Evolutionary conservation across 2,797 vertebrate species (phyloP).

Genomic region (Crenichthys baileyi): DNA sequence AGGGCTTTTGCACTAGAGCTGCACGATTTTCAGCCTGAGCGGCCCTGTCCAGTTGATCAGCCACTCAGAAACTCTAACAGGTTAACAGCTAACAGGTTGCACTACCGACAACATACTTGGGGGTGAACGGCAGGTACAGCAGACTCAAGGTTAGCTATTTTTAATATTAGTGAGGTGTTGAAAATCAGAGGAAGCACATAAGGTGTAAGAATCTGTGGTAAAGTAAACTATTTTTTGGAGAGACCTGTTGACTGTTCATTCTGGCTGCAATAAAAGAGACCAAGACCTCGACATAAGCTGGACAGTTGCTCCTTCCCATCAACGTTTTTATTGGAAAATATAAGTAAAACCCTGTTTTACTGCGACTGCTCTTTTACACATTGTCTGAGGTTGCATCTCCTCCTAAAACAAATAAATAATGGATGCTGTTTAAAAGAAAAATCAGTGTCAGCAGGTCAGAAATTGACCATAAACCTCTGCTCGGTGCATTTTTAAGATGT

Average conservation of each 20-base stretch:
- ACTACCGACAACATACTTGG: background rate
- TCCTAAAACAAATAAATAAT: constrained; percentile 1
- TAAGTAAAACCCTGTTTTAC: background rate
- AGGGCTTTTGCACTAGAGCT: background rate
- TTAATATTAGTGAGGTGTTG: no score
- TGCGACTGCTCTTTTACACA: background rate
- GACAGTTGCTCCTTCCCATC: background rate
- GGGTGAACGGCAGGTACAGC: background rate
- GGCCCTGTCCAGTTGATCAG: background rate
- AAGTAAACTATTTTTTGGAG: background rate
- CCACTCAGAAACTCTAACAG: background rate
- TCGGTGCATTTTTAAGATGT: background rate
- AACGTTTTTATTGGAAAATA: background rate
- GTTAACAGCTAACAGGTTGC: background rate
- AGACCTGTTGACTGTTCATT: background rate
- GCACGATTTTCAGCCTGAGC: background rate
- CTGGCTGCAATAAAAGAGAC: background rate
- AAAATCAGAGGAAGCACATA: no score
- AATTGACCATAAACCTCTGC: background rate
- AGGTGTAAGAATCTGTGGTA: background rate
- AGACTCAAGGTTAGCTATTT: no score
- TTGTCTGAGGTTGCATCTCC: background rate
- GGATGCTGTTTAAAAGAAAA: background rate
- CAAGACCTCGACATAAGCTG: background rate
- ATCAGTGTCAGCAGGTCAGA: background rate